phyloP scores from a whole-genome alignment of 2,797 vertebrate genomes.

The Cuculus canorus region DNA sequence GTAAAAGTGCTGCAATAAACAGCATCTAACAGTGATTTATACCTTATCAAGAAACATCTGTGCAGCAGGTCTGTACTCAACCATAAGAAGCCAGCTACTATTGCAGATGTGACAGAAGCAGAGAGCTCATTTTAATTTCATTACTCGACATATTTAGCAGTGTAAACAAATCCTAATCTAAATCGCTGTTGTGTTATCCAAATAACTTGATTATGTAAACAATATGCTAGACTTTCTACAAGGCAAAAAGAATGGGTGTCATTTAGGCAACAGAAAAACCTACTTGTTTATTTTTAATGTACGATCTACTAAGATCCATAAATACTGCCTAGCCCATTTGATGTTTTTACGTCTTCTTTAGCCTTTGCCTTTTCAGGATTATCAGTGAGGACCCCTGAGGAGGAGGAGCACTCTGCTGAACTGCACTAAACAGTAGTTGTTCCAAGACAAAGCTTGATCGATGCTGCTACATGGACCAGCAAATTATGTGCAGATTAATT shows the following conservation, averaged over 20 bases:
- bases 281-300: not conserved
- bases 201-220: slow-evolving; percentile 48
- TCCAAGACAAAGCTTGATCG: not conserved
- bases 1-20: slow-evolving; percentile 42
- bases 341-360: not conserved
- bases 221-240: slow-evolving; percentile 19
- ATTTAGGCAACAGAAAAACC: not conserved
- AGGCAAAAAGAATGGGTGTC: not conserved
- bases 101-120: slow-evolving; percentile 62
- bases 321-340: not conserved
- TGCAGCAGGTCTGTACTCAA: slow-evolving; percentile 29
- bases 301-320: not conserved
- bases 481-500: not conserved
- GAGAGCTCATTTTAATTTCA: slow-evolving; percentile 61
- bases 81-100: slow-evolving; percentile 30
- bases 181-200: slow-evolving; percentile 48
- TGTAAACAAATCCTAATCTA: slow-evolving; percentile 68
- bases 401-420: not conserved
- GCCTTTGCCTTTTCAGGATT: not conserved
- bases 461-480: not conserved
- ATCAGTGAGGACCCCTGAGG: not conserved
- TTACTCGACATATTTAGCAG: slow-evolving; percentile 60
- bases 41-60: slow-evolving; percentile 60
- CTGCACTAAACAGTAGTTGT: not conserved
- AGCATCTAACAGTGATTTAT: slow-evolving; percentile 58